Evolutionary conservation across 2,888 invertebrate species (phyloP).

Genomic region (Hypomecis punctinalis): DNA sequence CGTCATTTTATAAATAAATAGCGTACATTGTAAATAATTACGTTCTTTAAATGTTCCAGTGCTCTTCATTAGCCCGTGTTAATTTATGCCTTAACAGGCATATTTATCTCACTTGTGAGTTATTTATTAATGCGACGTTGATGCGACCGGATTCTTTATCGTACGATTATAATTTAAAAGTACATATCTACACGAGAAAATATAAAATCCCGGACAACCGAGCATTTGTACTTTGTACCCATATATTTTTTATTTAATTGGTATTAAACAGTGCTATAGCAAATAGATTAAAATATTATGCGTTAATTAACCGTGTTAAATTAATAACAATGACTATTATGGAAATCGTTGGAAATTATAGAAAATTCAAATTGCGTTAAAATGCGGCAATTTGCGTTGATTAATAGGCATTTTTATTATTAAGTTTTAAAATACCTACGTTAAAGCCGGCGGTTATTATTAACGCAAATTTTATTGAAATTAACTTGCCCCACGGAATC

Average conservation of each 20-base stretch:
- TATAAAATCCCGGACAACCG: neutral
- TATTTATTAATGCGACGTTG: conserved; percentile 31
- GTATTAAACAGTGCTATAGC: conserved; percentile 15
- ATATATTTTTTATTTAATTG: conserved; percentile 18
- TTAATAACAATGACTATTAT: conserved; percentile 30
- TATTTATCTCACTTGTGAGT: conserved; percentile 17
- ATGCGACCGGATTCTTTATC: conserved; percentile 44
- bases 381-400: conserved; percentile 13
- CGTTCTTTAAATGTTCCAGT: neutral
- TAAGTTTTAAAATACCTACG: neutral
- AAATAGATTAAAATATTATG: conserved; percentile 23
- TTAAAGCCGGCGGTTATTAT: no score
- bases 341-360: conserved; percentile 6
- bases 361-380: conserved; percentile 21
- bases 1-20: neutral
- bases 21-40: neutral
- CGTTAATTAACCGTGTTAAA: conserved; percentile 31
- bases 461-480: no score
- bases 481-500: no score
- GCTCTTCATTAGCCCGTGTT: neutral
- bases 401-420: conserved; percentile 21
- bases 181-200: conserved; percentile 2
- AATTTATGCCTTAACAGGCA: conserved; percentile 5
- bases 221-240: neutral
- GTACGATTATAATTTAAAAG: conserved; percentile 37